A percentile compares a stretch with the other conserved stretches of the same genome.
Conservation (phyloP, 2,888 invertebrate species). For the Willowsia nigromaculata region DNA sequence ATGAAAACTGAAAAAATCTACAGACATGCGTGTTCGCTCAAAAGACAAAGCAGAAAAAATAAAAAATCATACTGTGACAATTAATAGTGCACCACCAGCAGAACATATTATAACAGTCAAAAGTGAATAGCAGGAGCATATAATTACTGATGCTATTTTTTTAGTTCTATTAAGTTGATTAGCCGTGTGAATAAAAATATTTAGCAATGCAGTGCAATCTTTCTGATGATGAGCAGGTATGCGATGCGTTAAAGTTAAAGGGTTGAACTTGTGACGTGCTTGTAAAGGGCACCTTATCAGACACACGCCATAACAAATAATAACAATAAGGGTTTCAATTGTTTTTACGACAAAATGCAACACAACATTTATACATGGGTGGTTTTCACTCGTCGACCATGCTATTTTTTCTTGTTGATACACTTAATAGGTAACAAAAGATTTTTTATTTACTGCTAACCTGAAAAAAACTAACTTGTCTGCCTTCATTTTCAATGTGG, state of each 20-base stretch:
- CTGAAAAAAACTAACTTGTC: background rate
- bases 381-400: background rate
- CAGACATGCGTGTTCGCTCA: background rate
- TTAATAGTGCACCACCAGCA: background rate
- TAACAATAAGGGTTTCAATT: background rate
- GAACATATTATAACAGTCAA: no score
- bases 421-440: background rate
- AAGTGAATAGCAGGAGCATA: no score
- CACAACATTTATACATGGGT: background rate
- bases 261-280: slow-evolving; percentile 19
- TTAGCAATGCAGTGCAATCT: slow-evolving; percentile 26
- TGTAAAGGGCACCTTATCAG: slow-evolving; percentile 21
- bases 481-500: background rate
- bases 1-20: background rate
- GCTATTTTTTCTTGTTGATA: background rate
- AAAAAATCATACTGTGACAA: background rate
- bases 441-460: background rate
- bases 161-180: slow-evolving; percentile 30
- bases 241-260: background rate
- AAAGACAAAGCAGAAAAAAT: background rate
- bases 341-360: background rate
- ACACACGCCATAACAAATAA: background rate
- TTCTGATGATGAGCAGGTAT: background rate
- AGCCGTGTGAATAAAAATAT: slow-evolving; percentile 57
- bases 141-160: slow-evolving; percentile 30